A percentile compares a stretch with the other conserved stretches of the same genome.
Conservation (phyloP, 2,113 vertebrate genomes). For the Amblyopsis rosae region DNA sequence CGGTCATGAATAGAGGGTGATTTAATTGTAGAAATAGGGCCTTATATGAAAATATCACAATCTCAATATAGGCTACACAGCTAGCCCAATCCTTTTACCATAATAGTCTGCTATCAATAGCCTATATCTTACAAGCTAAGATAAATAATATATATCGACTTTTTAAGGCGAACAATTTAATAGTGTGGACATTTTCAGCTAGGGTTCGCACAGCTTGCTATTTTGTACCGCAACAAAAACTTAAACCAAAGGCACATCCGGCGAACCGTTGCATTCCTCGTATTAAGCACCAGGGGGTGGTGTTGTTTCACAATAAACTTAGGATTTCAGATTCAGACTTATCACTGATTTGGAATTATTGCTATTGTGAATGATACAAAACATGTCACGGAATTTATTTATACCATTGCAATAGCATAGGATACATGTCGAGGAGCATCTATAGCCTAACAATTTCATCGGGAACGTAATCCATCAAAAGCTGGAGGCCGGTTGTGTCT, state of each 20-base stretch:
- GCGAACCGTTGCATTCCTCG: background rate
- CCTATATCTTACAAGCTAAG: too few species aligned
- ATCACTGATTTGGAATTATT: too few species aligned
- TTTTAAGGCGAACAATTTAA: too few species aligned
- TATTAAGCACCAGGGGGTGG: constrained; percentile 27
- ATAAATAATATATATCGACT: too few species aligned
- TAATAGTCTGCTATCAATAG: too few species aligned
- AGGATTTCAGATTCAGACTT: background rate
- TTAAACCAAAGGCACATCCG: too few species aligned
- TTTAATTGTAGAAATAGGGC: constrained; percentile 22
- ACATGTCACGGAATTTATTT: background rate
- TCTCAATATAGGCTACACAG: too few species aligned
- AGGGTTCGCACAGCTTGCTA: too few species aligned
- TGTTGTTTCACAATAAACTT: constrained; percentile 1
- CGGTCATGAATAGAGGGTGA: constrained; percentile 29
- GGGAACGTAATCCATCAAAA: background rate
- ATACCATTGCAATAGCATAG: background rate
- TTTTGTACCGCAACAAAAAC: too few species aligned
- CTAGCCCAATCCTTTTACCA: too few species aligned
- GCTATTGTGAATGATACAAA: background rate
- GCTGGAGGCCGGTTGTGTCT: constrained; percentile 38
- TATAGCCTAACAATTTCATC: background rate
- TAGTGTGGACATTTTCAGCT: too few species aligned
- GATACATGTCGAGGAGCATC: background rate
- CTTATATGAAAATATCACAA: background rate